Base-by-base conservation (phyloP, 2,888 invertebrate species). In the Endotricha flammealis region DNA sequence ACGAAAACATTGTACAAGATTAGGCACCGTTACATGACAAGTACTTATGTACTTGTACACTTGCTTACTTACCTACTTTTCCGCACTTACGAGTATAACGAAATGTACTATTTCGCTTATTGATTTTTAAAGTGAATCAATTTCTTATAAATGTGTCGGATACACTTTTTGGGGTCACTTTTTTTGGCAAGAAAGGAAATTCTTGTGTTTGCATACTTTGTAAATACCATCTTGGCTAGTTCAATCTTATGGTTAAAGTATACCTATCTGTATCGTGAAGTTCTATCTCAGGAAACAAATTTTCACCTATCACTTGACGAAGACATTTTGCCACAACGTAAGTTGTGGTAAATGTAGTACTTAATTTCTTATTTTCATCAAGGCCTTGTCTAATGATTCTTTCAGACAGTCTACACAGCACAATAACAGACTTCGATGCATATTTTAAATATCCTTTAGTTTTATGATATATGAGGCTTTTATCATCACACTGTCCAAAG, bases 111-210 rank as follows among this genome's bases (percentile, higher is more conserved):
- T 2, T 8, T 22, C 9, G 8, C 4, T 25, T 31, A 41, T 28
- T 41, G 41, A 17, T 41, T 38, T 32, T 41, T 41, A 29, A 41
- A 41, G 14, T 38, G 30, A 10, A 41, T 38, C 13, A 41, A 13
- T 29, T 41, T 41, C 11, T 12, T 35, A 23, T 39, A 42, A 12
- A 37, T 34, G 25, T 42, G 42, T 4, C 42, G 31, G 10, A 42
- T 37, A 20, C 39, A 42, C 7, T 29, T 42, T 25, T 42, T 11
- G 6, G 39, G 39, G 13, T 38, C 30, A 11, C 6, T 27, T 25
- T 39, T 42, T 38, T 38, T 39, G 2, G 17, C 11, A 13, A 39
- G 24, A 34, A 17, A 43, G 5, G 35, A 13, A 23, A 43, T 29
- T 30, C 35, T 24, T n/a, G 24, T 23, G 11, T 39, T 24, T 10